phyloP scores from a whole-genome alignment of 2,113 vertebrate species.

The Melanerpes aurifrons region DNA sequence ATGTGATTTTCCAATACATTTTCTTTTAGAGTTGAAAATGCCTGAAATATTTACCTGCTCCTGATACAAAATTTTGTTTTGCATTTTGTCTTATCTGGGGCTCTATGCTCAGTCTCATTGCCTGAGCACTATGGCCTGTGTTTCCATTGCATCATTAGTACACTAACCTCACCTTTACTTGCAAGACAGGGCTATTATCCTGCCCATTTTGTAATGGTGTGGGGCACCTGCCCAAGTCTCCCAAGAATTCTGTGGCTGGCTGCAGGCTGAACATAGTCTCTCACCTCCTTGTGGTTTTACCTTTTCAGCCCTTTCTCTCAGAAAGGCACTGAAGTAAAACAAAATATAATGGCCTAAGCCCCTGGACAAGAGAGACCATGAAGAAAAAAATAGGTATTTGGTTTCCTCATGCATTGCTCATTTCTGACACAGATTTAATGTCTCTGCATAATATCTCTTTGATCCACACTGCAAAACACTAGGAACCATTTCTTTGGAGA shows the following conservation, averaged over 20 bases:
- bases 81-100: not conserved
- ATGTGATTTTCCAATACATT: not conserved
- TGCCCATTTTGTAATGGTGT: not conserved
- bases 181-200: not conserved
- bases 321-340: not conserved
- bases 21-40: not conserved
- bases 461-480: not conserved
- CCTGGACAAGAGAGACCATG: not conserved
- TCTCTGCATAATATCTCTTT: not conserved
- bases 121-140: not conserved
- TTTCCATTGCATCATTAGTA: not conserved
- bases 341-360: not conserved
- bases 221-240: not conserved
- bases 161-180: not conserved
- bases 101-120: not conserved
- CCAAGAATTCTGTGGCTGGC: not conserved
- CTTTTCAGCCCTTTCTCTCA: not conserved
- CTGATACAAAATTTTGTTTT: not conserved
- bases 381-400: not conserved
- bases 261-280: accelerated
- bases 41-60: not conserved
- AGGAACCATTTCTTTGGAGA: not conserved
- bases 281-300: not conserved
- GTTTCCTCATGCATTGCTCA: not conserved
- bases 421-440: not conserved